A percentile compares a stretch with the other conserved stretches of the same genome.
phyloP scores from a whole-genome alignment of 1,140 invertebrate genomes.

The Homalodisca vitripennis region DNA sequence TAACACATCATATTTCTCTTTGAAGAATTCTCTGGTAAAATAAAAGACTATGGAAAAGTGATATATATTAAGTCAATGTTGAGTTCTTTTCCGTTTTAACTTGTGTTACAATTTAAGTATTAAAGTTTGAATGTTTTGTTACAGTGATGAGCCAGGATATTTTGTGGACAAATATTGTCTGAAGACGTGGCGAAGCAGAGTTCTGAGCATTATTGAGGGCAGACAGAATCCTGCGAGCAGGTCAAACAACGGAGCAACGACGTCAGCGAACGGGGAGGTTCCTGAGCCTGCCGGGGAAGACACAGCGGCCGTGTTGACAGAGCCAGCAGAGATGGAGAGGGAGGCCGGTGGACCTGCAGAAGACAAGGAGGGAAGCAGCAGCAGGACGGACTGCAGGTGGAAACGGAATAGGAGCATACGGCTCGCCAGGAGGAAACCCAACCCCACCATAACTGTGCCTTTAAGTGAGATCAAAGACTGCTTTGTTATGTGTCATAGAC shows the following conservation, averaged over 20 bases:
- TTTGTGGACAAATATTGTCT: constrained; percentile 42
- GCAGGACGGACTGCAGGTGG: no score
- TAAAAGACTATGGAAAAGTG: no score
- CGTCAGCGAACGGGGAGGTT: neutral
- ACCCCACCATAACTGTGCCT: neutral
- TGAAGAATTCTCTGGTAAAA: no score
- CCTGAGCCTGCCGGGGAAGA: neutral
- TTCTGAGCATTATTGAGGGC: neutral
- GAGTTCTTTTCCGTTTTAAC: no score
- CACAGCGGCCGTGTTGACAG: neutral
- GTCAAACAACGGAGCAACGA: neutral
- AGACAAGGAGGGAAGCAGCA: no score
- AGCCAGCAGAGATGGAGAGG: neutral
- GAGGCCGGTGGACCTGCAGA: no score
- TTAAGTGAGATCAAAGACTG: constrained; percentile 18
- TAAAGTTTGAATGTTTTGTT: no score
- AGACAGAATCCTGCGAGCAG: neutral
- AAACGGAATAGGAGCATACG: no score
- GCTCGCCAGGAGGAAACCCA: no score
- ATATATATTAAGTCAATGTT: no score
- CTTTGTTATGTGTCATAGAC: constrained; percentile 3
- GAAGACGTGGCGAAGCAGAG: constrained; percentile 39
- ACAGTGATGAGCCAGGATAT: constrained; percentile 35
- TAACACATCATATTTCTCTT: no score
- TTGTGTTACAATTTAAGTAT: no score